A percentile compares a stretch with the other conserved stretches of the same genome.
phyloP scores from a whole-genome alignment of 2,797 vertebrate species.

The Sebastolobus alascanus region DNA sequence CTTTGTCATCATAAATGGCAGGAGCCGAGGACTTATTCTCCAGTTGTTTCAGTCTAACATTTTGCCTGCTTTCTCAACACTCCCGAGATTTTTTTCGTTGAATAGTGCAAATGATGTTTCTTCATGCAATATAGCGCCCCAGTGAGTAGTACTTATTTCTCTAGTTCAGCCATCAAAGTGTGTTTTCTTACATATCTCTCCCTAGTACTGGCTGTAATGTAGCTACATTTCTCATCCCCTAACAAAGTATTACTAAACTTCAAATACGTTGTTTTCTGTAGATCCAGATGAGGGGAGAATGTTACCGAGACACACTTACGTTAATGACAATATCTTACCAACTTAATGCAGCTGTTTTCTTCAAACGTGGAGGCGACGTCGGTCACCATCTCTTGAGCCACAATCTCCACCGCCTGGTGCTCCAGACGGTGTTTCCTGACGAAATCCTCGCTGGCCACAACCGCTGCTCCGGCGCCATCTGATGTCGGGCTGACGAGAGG shows the following conservation, averaged over 20 bases:
- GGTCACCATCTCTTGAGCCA: slow-evolving; percentile 96
- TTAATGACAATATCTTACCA: slow-evolving; percentile 80
- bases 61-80: not conserved
- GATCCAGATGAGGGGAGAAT: not conserved
- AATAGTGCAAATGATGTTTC: too few species aligned
- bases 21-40: not conserved
- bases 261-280: not conserved
- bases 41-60: not conserved
- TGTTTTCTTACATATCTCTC: not conserved
- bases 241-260: not conserved
- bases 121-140: not conserved
- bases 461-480: slow-evolving; percentile 93
- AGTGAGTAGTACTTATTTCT: not conserved
- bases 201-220: not conserved
- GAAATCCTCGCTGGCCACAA: slow-evolving; percentile 92
- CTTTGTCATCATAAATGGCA: not conserved
- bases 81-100: not conserved
- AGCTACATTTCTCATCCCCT: not conserved
- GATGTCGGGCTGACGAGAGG: slow-evolving; percentile 90
- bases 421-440: slow-evolving; percentile 87
- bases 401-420: slow-evolving; percentile 92
- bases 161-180: not conserved
- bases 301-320: not conserved
- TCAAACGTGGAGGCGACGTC: slow-evolving; percentile 91
- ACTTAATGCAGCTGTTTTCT: slow-evolving; percentile 91